Conservation (phyloP, 2,797 vertebrate species). For the Malacoctenus gilli region DNA sequence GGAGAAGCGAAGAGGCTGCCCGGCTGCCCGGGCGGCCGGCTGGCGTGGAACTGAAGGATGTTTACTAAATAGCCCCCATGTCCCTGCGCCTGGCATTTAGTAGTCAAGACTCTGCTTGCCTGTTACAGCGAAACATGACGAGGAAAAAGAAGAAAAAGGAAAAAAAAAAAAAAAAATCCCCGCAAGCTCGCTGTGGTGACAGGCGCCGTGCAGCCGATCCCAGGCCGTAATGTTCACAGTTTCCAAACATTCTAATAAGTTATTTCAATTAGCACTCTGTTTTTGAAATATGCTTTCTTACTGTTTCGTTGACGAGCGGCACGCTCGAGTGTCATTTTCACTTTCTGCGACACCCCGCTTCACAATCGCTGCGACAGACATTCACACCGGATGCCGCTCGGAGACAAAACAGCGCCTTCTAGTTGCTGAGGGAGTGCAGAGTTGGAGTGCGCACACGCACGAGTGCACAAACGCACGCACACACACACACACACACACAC, state of each 20-base stretch:
- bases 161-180: no score
- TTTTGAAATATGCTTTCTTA: constrained; percentile 25
- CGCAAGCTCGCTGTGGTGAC: constrained; percentile 36
- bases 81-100: constrained; percentile 69
- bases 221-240: constrained; percentile 39
- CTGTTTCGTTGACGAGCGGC: constrained; percentile 35
- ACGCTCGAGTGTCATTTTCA: constrained; percentile 48
- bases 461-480: no score
- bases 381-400: constrained; percentile 36
- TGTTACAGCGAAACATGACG: constrained; percentile 52
- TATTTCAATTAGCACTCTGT: constrained; percentile 36
- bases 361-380: constrained; percentile 28
- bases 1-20: constrained; percentile 59
- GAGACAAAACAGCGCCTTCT: constrained; percentile 39
- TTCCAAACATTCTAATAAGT: constrained; percentile 47
- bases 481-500: no score
- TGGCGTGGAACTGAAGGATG: constrained; percentile 69
- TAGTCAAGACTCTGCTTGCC: constrained; percentile 67
- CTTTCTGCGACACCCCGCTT: constrained; percentile 40
- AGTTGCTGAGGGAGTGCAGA: constrained; percentile 29
- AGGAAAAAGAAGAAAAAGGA: no score
- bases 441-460: no score
- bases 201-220: no score
- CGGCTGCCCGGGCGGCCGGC: constrained; percentile 50
- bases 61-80: constrained; percentile 77